Conservation (phyloP, 2,113 vertebrate genomes). For the Pollimyrus isidori region DNA sequence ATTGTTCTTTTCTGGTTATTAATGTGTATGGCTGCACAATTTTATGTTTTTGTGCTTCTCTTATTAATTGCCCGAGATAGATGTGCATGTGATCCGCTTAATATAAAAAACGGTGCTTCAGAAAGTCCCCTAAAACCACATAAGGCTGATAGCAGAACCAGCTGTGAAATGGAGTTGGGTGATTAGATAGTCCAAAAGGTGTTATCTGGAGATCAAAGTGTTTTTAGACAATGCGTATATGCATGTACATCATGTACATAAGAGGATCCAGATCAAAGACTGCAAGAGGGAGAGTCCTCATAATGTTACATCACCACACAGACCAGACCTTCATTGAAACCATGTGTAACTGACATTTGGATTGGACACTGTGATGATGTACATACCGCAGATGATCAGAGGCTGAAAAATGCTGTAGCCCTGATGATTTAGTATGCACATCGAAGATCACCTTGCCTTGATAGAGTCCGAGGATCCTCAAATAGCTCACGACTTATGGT, state of each 20-base stretch:
- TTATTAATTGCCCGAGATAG: not conserved
- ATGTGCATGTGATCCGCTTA: not conserved
- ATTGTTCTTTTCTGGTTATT: not conserved
- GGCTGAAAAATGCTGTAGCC: not conserved
- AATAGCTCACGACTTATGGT: not conserved
- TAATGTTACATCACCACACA: not conserved
- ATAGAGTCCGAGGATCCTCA: not conserved
- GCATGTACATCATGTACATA: not conserved
- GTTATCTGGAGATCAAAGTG: not conserved
- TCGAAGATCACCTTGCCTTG: not conserved
- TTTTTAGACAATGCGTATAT: not conserved
- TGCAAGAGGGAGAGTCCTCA: not conserved
- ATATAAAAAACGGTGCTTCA: not conserved
- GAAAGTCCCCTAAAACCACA: not conserved
- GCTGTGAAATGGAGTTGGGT: not conserved
- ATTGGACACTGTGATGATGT: not conserved
- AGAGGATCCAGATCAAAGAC: not conserved
- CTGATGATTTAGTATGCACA: not conserved
- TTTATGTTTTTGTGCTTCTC: not conserved
- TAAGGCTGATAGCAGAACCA: not conserved
- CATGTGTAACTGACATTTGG: not conserved
- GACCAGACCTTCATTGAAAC: not conserved
- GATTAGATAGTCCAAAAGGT: not conserved
- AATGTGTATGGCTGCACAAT: not conserved
- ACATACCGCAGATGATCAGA: not conserved